These are phyloP conservation scores for Noctuana brunneofusca DNA, from an alignment of 2,888 invertebrate species.

Conservation along the genomic window DNA sequence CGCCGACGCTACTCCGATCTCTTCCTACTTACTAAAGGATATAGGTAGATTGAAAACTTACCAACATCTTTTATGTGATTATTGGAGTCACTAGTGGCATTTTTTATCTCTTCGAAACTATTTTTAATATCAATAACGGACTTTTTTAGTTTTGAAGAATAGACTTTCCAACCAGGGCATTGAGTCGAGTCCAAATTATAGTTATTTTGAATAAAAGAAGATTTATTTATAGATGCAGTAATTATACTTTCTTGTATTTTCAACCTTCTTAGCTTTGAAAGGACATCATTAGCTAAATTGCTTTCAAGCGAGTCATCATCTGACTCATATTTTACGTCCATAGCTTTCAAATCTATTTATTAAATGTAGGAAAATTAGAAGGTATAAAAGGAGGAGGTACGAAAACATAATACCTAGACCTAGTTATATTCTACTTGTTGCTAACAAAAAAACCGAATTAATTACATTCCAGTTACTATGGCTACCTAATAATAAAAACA, in stretches of 20 bases:
- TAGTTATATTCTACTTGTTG: no score
- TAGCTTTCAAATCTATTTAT: not conserved
- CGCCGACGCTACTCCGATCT: not conserved
- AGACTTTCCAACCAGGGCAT: conserved; percentile 46
- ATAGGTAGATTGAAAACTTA: conserved; percentile 35
- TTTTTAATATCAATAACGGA: conserved; percentile 51
- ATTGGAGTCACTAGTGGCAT: conserved; percentile 45
- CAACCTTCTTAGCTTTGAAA: conserved; percentile 60
- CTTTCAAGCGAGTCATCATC: conserved; percentile 27
- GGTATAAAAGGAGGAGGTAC: not conserved
- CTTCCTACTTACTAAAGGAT: no score
- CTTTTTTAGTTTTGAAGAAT: conserved; percentile 48
- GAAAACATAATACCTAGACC: no score
- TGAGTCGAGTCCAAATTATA: conserved; percentile 26
- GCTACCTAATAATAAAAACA: no score
- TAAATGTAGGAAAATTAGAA: no score
- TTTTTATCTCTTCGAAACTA: conserved; percentile 61
- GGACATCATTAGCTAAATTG: conserved; percentile 39
- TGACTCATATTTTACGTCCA: conserved; percentile 33
- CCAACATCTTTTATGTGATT: conserved; percentile 53
- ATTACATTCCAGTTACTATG: no score
- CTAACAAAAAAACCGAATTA: no score
- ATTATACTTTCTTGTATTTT: conserved; percentile 70
- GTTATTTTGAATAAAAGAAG: conserved; percentile 39
- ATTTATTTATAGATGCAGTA: conserved; percentile 45